Conservation (phyloP, 2,797 vertebrate species). For the Oryzias dopingdopingensis region DNA sequence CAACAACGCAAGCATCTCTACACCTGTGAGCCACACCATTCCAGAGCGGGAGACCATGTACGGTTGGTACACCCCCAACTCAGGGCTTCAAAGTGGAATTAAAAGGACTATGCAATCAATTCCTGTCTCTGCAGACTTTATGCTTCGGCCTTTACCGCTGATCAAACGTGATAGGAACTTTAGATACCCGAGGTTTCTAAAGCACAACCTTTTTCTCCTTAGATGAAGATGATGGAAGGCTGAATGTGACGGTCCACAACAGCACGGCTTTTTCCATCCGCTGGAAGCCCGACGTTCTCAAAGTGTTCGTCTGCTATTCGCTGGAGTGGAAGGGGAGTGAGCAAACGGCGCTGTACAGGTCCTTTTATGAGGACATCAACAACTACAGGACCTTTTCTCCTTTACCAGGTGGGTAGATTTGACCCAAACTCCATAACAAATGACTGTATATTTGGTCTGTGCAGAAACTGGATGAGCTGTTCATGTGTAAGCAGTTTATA, state of each 20-base stretch:
- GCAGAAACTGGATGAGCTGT: no score
- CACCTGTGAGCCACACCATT: conserved; percentile 28
- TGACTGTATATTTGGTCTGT: no score
- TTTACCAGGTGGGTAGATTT: conserved; percentile 38
- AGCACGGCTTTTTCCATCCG: conserved; percentile 62
- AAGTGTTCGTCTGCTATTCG: conserved; percentile 70
- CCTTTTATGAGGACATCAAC: conserved; percentile 42
- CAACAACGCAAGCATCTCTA: conserved; percentile 69
- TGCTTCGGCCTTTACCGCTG: no score
- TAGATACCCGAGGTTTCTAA: background rate
- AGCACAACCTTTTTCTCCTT: conserved; percentile 1
- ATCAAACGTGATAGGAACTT: no score
- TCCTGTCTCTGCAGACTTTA: no score
- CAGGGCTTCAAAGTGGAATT: no score
- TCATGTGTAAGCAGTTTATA: no score
- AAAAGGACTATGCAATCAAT: no score
- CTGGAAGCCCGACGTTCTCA: conserved; percentile 66
- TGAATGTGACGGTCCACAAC: conserved; percentile 69
- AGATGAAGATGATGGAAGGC: conserved; percentile 54
- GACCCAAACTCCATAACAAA: background rate
- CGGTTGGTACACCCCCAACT: conserved; percentile 18
- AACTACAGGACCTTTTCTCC: conserved; percentile 17
- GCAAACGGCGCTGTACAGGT: background rate
- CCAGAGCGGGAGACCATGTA: background rate
- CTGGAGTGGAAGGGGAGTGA: conserved; percentile 78